Percentiles rank a stretch among this genome's conserved stretches.
These are phyloP conservation scores for Capromys pilorides DNA, from an alignment of 2,797 vertebrate genomes.

Conservation along the genomic window DNA sequence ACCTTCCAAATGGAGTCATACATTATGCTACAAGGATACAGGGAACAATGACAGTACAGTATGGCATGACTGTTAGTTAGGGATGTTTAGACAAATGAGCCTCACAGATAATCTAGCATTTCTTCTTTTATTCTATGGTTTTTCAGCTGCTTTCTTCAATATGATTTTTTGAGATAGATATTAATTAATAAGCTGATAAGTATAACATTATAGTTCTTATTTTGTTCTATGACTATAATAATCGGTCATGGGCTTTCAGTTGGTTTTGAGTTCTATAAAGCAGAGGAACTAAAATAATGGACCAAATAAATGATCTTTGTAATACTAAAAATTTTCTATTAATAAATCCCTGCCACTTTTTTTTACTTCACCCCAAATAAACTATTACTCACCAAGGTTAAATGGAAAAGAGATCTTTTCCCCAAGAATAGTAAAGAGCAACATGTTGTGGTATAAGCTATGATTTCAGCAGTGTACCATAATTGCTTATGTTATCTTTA, in stretches of 20 bases:
- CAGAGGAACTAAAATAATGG: background rate
- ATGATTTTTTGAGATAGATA: background rate
- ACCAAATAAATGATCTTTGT: background rate
- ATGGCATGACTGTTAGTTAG: background rate
- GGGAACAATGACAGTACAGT: background rate
- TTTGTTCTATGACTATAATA: background rate
- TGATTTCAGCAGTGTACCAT: background rate
- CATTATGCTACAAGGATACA: background rate
- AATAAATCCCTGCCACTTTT: background rate
- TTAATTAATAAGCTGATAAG: background rate
- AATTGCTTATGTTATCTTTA: background rate
- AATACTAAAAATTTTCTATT: background rate
- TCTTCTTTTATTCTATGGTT: conserved; percentile 4
- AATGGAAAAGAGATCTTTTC: background rate
- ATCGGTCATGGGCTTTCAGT: background rate
- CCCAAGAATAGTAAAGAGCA: background rate
- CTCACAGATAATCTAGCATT: background rate
- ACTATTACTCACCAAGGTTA: background rate
- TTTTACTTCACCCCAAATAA: conserved; percentile 31
- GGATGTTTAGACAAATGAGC: background rate
- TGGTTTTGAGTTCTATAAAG: background rate
- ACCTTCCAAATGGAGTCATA: no score
- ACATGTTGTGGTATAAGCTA: background rate
- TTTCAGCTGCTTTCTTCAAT: background rate
- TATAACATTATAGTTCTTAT: background rate